A percentile compares a stretch with the other conserved stretches of the same genome.
Conservation (phyloP, 2,113 vertebrate genomes). For the Phrynosoma blainvillii region DNA sequence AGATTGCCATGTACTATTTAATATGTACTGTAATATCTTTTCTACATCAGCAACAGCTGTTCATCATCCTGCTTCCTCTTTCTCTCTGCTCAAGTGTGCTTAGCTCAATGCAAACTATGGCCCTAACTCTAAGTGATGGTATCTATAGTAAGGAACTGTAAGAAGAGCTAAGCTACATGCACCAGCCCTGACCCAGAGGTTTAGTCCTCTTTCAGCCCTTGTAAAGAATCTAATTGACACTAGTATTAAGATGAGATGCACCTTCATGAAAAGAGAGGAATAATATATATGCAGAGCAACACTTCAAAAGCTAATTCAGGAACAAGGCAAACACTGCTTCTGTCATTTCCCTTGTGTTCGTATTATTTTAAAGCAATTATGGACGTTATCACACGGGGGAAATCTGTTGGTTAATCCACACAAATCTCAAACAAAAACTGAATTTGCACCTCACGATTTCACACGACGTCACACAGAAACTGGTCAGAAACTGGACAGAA, state of each 20-base stretch:
- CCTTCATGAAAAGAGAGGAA: background rate
- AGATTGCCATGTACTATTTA: no score
- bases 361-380: background rate
- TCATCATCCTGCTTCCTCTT: background rate
- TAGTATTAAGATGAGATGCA: background rate
- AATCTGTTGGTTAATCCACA: no score
- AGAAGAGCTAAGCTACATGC: background rate
- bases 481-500: no score
- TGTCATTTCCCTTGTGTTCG: background rate
- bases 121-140: background rate
- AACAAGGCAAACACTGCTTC: background rate
- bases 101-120: background rate
- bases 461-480: no score
- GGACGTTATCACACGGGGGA: no score
- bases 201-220: background rate
- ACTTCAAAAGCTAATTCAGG: background rate
- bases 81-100: background rate
- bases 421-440: no score
- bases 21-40: no score
- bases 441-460: no score
- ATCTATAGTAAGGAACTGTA: background rate
- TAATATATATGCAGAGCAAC: background rate
- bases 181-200: background rate
- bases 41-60: background rate
- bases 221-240: background rate